Evolutionary conservation across 2,113 vertebrate species (phyloP).

Genomic region (Delphinapterus leucas): DNA sequence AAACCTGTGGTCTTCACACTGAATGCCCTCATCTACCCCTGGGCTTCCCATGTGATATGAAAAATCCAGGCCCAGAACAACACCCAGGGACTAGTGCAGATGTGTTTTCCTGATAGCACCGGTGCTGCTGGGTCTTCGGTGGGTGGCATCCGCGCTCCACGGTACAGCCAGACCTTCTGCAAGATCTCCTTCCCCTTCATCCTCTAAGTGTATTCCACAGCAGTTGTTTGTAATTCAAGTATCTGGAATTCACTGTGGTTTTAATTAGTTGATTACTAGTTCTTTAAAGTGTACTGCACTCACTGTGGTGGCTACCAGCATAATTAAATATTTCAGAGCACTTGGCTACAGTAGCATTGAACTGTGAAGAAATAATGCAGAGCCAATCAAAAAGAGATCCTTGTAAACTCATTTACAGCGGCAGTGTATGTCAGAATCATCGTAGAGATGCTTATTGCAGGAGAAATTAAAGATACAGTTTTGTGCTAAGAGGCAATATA

Average conservation of each 20-base stretch:
- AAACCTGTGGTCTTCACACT: fast-evolving
- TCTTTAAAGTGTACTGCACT: slow-evolving; percentile 81
- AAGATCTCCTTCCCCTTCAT: not conserved
- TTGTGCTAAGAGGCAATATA: slow-evolving; percentile 92
- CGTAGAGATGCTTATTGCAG: slow-evolving; percentile 86
- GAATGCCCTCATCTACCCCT: fast-evolving
- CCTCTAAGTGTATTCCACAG: slow-evolving; percentile 65
- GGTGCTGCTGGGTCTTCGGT: not conserved
- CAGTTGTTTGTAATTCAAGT: slow-evolving; percentile 81
- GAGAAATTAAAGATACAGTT: slow-evolving; percentile 90
- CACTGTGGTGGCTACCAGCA: slow-evolving; percentile 78
- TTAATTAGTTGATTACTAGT: slow-evolving; percentile 87
- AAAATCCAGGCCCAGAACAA: fast-evolving
- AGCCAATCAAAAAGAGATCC: slow-evolving; percentile 91
- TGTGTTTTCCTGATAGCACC: fast-evolving
- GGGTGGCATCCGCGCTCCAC: not conserved
- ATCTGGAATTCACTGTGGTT: slow-evolving; percentile 77
- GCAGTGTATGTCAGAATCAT: slow-evolving; percentile 84
- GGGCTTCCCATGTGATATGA: fast-evolving
- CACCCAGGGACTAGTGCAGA: not conserved
- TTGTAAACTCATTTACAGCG: slow-evolving; percentile 88
- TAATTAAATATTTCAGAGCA: slow-evolving; percentile 88
- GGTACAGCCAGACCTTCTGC: not conserved
- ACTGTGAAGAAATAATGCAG: slow-evolving; percentile 89
- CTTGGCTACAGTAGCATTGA: slow-evolving; percentile 86